Evolutionary conservation across 2,888 invertebrate genomes (phyloP).

Genomic region (Synergus gifuensis): DNA sequence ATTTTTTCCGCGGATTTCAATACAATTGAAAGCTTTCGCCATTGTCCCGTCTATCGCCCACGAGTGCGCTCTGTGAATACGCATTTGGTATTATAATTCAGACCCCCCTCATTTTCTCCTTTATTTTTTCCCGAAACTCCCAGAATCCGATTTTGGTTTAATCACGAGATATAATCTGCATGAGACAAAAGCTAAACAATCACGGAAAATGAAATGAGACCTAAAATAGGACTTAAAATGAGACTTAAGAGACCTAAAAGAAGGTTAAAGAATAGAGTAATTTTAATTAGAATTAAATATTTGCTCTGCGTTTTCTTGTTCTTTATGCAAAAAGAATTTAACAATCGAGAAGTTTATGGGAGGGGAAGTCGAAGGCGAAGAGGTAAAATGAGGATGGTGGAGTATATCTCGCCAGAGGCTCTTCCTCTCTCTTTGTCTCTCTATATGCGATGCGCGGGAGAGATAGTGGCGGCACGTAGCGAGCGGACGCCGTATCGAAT

Average conservation of each 20-base stretch:
- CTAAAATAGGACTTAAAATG: background rate
- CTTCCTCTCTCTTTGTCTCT: constrained; percentile 20
- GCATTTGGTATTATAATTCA: constrained; percentile 40
- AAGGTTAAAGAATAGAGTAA: background rate
- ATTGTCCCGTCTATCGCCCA: constrained; percentile 60
- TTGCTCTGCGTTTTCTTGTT: background rate
- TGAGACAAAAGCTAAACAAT: background rate
- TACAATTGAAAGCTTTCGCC: constrained; percentile 71
- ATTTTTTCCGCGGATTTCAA: constrained; percentile 73
- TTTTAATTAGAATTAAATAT: background rate
- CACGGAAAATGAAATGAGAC: background rate
- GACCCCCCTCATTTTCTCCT: constrained; percentile 48
- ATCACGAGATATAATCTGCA: constrained; percentile 34
- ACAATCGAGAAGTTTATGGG: constrained; percentile 1
- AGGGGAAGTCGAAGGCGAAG: constrained; percentile 46
- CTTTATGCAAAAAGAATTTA: constrained; percentile 4
- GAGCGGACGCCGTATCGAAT: constrained; percentile 75
- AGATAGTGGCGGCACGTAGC: constrained; percentile 73
- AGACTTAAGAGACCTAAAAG: too few relatives aligned
- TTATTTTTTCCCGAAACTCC: constrained; percentile 15
- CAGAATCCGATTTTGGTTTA: constrained; percentile 26
- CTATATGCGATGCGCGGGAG: constrained; percentile 70
- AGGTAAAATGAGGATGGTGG: constrained; percentile 48
- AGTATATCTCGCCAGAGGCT: constrained; percentile 35
- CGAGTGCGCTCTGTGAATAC: constrained; percentile 16